These are phyloP conservation scores for Tyrannus savana DNA, from an alignment of 2,113 vertebrate species.

Conservation along the genomic window DNA sequence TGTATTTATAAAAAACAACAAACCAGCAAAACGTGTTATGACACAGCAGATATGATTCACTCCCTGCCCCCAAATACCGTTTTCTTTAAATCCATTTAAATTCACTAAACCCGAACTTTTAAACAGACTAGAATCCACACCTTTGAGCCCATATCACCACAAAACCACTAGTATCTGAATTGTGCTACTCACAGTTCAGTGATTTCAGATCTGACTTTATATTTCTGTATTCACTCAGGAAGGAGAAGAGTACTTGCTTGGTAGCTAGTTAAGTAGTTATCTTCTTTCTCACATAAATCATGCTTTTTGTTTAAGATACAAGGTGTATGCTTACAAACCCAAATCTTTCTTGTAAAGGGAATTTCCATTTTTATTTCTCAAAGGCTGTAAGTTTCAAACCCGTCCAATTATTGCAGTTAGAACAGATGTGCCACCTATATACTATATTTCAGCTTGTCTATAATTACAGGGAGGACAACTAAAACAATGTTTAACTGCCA, in stretches of 20 bases:
- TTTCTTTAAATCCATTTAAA: neutral
- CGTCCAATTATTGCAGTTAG: neutral
- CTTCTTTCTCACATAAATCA: neutral
- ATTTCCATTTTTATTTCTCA: neutral
- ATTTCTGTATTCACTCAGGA: neutral
- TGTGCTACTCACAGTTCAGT: neutral
- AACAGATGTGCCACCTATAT: neutral
- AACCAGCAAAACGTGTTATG: neutral
- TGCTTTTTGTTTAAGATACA: neutral
- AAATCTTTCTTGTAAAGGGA: neutral
- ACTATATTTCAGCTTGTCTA: neutral
- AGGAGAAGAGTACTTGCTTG: neutral
- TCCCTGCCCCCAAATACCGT: neutral
- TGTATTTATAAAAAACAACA: neutral
- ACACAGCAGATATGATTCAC: neutral
- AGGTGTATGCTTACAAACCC: neutral
- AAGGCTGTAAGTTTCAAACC: neutral
- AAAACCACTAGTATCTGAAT: neutral
- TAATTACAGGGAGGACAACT: neutral
- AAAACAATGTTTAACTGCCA: neutral
- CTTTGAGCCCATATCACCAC: neutral
- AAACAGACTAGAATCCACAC: neutral
- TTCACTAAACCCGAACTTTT: neutral
- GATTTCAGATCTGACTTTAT: neutral
- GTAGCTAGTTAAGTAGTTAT: neutral